Base-by-base conservation (phyloP, 2,888 invertebrate genomes). In the Eurois occulta region DNA sequence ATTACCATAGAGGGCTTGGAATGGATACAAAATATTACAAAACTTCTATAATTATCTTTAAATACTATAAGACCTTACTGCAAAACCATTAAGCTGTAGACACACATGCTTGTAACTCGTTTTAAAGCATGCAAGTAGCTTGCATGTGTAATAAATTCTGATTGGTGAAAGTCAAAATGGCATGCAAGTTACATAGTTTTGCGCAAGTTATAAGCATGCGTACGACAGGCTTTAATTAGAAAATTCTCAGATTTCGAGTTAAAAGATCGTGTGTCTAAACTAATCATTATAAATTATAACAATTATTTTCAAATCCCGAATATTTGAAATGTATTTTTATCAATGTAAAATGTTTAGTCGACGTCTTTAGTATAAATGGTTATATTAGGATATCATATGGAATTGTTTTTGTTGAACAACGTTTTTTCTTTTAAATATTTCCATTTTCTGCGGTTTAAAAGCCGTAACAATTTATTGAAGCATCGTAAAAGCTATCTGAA, bases 21-120 rank as follows among this genome's bases (percentile, higher is more conserved):
- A 96, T 96, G 96, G 93, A 95, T 96, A 96, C 92, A 96, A 96
- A 96, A 96, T 93, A 93, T 96, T 96, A 95, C 93, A 96, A 96
- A 95, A 87, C 81, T 80, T 90, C 81, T 90, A 87, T 87, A 88
- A 87, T 87, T 89, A 88, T 87, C 85, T 81, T 91, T 91, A 90
- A 88, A 88, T 85, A 89, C 90, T 89, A 88, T 87, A 86, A 82
- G 75, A 86, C 78, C 81, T 80, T 71, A 86, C 80, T 69, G 55
- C 82, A 85, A 84, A 84, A 83, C 83, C 72, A 77, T 77, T n/a
- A 75, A 75, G 18, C 24, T 28, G 35, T 24, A 0, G n/a, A 60
- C 28, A 64, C 62, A 38, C 62, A 75, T 6, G n/a, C 11, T n/a
- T n/a, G 11, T 11, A 62, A 52, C 38, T 75, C 55, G 81, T 43